phyloP scores from a whole-genome alignment of 2,113 vertebrate genomes.

The Casuarius casuarius region DNA sequence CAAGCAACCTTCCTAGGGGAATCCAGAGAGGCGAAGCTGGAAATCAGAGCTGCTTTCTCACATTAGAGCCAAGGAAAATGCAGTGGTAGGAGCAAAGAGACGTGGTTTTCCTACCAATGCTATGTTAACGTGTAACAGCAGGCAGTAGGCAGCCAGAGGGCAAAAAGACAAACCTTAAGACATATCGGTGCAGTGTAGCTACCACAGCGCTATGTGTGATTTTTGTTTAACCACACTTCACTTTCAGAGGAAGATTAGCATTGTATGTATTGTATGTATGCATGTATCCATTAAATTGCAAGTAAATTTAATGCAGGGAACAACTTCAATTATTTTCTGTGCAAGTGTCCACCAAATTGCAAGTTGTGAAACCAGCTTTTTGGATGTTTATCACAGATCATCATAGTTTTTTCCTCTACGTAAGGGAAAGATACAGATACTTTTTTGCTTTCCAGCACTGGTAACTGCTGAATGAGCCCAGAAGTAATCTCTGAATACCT shows the following conservation, averaged over 20 bases:
- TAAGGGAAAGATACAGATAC: not conserved
- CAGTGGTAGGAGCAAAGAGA: not conserved
- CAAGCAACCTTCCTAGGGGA: not conserved
- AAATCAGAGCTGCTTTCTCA: not conserved
- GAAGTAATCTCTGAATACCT: not conserved
- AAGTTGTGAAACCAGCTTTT: not conserved
- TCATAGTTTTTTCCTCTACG: not conserved
- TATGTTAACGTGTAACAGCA: not conserved
- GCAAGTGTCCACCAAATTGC: not conserved
- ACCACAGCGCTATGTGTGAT: not conserved
- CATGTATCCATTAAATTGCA: not conserved
- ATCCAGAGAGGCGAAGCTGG: not conserved
- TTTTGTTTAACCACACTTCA: not conserved
- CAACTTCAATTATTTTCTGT: not conserved
- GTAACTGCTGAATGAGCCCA: not conserved
- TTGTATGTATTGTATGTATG: not conserved
- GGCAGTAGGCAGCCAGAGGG: not conserved
- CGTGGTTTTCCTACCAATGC: not conserved
- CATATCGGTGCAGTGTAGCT: not conserved
- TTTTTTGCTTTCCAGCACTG: too few relatives aligned
- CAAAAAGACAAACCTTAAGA: not conserved
- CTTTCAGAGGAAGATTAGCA: rapidly evolving
- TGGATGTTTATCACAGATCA: not conserved
- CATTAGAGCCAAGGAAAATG: not conserved
- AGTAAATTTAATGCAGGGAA: not conserved